Evolutionary conservation across 2,113 vertebrate genomes (phyloP), one percentile per base, ranked within the genome.

Genomic region (Butastur rufipennis): DNA sequence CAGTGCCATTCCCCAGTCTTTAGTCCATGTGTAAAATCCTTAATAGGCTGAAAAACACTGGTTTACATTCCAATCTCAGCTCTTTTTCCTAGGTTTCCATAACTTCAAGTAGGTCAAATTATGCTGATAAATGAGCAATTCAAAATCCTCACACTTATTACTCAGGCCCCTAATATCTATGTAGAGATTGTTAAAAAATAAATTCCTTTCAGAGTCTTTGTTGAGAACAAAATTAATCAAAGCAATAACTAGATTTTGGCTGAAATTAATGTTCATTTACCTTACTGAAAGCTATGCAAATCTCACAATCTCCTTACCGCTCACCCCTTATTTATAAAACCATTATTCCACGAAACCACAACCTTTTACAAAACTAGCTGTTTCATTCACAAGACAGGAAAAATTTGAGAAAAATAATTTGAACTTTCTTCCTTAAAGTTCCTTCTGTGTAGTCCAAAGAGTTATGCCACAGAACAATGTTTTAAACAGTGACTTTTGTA

Each of bases 151-250:
- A 80, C 72, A 52, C 38, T 68, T 78, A 67, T 52, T 88, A 58
- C 38, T 78, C 42, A 68, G 84, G 12, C 6, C 25, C 18, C 21
- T 82, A 88, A 85, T 56, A 73, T 73, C 50, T 70, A 68, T 2
- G 16, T 63, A 62, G 16, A 83, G 74, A 65, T 13, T 73, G 15
- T 48, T 70, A 86, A 88, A 95, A 90, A 88, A 83, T 36, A 65
- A 94, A 86, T 62, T 61, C 22, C 16, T 86, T 83, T 73, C 62
- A 68, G 67, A 83, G 22, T 29, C 81, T 93, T 86, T 77, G 36
- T 20, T 77, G 20, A 86, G 82, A 86, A 48, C 10, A 83, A 95
- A 92, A 97, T 88, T 88, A 86, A 66, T 73, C 86, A 95, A 83
- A 68, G 48, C n/a, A 77, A 45, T 50, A 90, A 90, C 27, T 70